phyloP scores from a whole-genome alignment of 2,888 invertebrate species.

The Idaea straminata region DNA sequence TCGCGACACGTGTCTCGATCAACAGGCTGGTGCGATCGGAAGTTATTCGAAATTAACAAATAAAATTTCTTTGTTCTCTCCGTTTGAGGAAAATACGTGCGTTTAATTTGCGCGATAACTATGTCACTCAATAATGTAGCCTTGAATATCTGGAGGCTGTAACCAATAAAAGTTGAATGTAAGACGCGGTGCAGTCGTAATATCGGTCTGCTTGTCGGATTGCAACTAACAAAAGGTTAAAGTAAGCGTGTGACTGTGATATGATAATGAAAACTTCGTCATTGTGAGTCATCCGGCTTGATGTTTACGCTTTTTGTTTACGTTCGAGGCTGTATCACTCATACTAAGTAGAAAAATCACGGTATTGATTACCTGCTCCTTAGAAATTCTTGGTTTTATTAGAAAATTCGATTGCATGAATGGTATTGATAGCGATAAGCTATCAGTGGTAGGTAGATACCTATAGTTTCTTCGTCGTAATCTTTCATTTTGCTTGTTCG shows the following conservation, averaged over 20 bases:
- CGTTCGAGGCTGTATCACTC: constrained; percentile 47
- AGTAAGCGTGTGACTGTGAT: constrained; percentile 58
- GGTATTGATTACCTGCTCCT: constrained; percentile 42
- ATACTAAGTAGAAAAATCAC: constrained; percentile 1
- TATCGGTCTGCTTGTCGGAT: constrained; percentile 59
- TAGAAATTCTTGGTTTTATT: constrained; percentile 54
- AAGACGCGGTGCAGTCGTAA: constrained; percentile 50
- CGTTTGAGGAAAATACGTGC: constrained; percentile 63
- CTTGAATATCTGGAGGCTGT: constrained; percentile 49
- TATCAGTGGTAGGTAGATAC: constrained; percentile 33
- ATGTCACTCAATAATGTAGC: constrained; percentile 54
- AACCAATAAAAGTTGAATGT: constrained; percentile 38
- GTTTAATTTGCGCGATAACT: constrained; percentile 46
- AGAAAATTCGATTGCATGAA: constrained; percentile 48
- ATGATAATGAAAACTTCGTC: constrained; percentile 77
- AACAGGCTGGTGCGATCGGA: constrained; percentile 67
- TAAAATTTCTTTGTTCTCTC: constrained; percentile 70
- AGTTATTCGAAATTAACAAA: constrained; percentile 55
- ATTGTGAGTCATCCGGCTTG: constrained; percentile 75
- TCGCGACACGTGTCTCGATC: constrained; percentile 66
- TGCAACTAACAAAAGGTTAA: constrained; percentile 61
- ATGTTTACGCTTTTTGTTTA: constrained; percentile 76
- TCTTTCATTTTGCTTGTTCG: neutral
- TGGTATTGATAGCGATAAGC: constrained; percentile 42
- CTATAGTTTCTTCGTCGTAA: neutral